Evolutionary conservation across 2,797 vertebrate genomes (phyloP), one percentile per base, ranked within the genome.

Genomic region (Moxostoma hubbsi): DNA sequence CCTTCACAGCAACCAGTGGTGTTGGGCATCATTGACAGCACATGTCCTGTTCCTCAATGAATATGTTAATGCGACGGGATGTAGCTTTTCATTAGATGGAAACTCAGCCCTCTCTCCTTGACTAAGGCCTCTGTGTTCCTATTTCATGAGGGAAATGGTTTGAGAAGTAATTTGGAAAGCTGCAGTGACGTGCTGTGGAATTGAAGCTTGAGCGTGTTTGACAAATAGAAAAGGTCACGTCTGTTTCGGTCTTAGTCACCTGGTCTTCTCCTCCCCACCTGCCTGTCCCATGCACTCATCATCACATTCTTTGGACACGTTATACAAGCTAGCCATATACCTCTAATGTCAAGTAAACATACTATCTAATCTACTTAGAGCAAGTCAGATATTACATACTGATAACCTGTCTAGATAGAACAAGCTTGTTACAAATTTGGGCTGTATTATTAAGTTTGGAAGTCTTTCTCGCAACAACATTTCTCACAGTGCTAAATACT

Each of bases 221-320:
- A 93, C 92, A 91, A 85, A 82, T 86, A 84, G 88, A 89, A 93
- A 93, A 94, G 90, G 92, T 93, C 87, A 87, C 81, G 92, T 92
- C 90, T 90, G 90, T 90, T 90, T 88, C 82, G 86, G 68, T 88
- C 76, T 83, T 80, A 85, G 81, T 90, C 88, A 87, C 86, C 85
- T 82, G 79, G 87, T 77, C 49, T 68, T 71, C 73, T 85, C 84
- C 86, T 88, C 86, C 86, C 86, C 74, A 88, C 84, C 87, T 87
- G 90, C 87, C 89, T 88, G 82, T 87, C 87, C 83, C 64, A 82
- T 86, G 73, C 86, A 89, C 86, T 90, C 88, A 89, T 89, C 87
- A 85, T 81, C 80, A 79, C 78, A 75, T 74, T 82, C 80, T 79
- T 87, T 78, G 69, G 81, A 83, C 77, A 84, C 75, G 81, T 87